phyloP scores from a whole-genome alignment of 2,113 vertebrate species.

The Eubucco bourcierii region DNA sequence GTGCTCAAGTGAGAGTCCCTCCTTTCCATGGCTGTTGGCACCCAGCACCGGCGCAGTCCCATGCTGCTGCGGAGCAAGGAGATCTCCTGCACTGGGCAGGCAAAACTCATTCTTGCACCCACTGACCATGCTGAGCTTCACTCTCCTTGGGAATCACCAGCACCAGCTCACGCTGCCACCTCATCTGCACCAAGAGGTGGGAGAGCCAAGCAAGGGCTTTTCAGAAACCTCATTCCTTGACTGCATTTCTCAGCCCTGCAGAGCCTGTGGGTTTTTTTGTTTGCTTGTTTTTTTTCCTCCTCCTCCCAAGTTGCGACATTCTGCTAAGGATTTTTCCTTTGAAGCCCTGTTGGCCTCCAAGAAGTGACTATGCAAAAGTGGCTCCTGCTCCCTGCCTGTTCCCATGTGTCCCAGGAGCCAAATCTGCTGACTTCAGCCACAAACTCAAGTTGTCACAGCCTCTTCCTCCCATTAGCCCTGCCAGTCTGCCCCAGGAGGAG shows the following conservation, averaged over 20 bases:
- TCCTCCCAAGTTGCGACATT: constrained; percentile 56
- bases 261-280: constrained; percentile 33
- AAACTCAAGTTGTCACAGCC: constrained; percentile 50
- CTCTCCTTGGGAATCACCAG: accelerated
- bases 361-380: constrained; percentile 58
- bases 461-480: constrained; percentile 47
- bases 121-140: background rate
- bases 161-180: background rate
- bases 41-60: background rate
- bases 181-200: background rate
- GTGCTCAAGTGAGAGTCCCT: background rate
- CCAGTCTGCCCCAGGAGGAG: constrained; percentile 43
- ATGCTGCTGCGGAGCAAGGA: background rate
- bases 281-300: constrained; percentile 34
- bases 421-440: constrained; percentile 60
- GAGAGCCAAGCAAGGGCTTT: background rate
- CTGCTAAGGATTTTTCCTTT: constrained; percentile 35
- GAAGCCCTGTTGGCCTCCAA: constrained; percentile 30
- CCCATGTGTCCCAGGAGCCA: constrained; percentile 38
- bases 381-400: constrained; percentile 41
- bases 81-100: background rate
- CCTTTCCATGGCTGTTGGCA: background rate
- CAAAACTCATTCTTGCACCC: background rate
- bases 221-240: constrained; percentile 21
- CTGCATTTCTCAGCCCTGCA: constrained; percentile 40